These are phyloP conservation scores for Sminthopsis crassicaudata DNA, from an alignment of 2,113 vertebrate species.

Conservation along the genomic window DNA sequence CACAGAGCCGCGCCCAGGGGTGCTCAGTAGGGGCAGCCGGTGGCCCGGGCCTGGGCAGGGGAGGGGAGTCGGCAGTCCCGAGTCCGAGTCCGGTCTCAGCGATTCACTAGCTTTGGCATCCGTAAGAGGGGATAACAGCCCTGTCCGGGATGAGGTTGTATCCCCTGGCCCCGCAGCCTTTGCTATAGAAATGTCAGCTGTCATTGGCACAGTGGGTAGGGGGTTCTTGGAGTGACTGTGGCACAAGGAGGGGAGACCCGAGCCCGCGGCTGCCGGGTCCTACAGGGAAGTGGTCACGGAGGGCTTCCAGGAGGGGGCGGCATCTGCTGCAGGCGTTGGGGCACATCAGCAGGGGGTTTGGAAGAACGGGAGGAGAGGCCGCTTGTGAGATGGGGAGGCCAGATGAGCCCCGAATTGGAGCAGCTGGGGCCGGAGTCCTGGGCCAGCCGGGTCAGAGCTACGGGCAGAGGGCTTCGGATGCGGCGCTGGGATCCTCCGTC, in stretches of 20 bases:
- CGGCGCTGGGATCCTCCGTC: neutral
- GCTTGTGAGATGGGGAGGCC: no score
- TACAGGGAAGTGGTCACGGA: no score
- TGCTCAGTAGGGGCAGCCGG: neutral
- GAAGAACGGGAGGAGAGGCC: no score
- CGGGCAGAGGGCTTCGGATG: neutral
- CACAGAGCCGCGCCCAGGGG: neutral
- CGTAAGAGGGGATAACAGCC: neutral
- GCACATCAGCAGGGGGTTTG: no score
- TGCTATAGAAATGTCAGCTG: neutral
- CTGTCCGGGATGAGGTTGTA: neutral
- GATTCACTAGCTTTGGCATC: conserved; percentile 3
- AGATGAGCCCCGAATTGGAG: neutral
- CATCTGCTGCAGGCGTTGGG: no score
- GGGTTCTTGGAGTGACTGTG: neutral
- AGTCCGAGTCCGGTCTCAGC: neutral
- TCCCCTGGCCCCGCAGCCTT: neutral
- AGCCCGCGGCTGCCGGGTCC: no score
- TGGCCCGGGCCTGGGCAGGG: neutral
- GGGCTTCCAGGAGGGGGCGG: no score
- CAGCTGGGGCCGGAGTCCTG: no score
- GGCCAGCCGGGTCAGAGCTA: no score
- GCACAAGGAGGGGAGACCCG: no score
- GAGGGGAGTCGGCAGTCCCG: neutral
- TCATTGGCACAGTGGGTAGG: neutral